phyloP scores from a whole-genome alignment of 2,888 invertebrate species.

The Chaetogeoica ovagalla region DNA sequence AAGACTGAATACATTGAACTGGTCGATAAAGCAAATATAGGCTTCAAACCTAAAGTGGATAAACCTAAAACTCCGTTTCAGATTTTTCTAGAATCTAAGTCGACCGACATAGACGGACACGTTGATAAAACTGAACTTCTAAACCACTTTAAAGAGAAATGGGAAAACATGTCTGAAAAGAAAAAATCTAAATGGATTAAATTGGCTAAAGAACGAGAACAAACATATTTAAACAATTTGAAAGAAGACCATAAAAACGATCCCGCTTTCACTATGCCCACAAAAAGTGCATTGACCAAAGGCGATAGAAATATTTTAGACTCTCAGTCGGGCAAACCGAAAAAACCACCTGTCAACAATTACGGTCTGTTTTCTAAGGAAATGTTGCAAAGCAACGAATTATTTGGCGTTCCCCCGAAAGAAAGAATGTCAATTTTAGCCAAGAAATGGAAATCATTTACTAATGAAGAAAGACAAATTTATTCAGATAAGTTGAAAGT shows the following conservation, averaged over 20 bases:
- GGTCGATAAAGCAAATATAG: constrained; percentile 17
- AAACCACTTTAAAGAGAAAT: constrained; percentile 48
- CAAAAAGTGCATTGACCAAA: constrained; percentile 52
- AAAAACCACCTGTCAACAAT: constrained; percentile 53
- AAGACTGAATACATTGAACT: constrained; percentile 35
- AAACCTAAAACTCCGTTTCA: constrained; percentile 44
- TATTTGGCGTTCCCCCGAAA: constrained; percentile 49
- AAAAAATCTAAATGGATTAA: constrained; percentile 53
- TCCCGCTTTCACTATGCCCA: constrained; percentile 50
- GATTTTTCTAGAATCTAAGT: constrained; percentile 29
- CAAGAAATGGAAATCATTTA: constrained; percentile 51
- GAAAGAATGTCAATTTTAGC: constrained; percentile 50
- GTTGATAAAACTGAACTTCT: constrained; percentile 26
- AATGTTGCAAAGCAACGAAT: constrained; percentile 51
- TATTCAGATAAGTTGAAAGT: constrained; percentile 43
- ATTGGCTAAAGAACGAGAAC: constrained; percentile 50
- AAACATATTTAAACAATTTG: constrained; percentile 38
- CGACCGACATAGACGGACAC: not conserved
- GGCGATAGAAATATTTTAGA: constrained; percentile 53
- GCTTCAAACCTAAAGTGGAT: constrained; percentile 10
- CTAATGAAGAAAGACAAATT: constrained; percentile 42
- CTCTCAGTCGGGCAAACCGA: constrained; percentile 52
- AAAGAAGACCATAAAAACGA: constrained; percentile 52
- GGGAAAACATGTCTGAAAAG: constrained; percentile 51
- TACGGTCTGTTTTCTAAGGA: constrained; percentile 50